Evolutionary conservation across 2,888 invertebrate species (phyloP).

Genomic region (Lasioglossum figueresi): DNA sequence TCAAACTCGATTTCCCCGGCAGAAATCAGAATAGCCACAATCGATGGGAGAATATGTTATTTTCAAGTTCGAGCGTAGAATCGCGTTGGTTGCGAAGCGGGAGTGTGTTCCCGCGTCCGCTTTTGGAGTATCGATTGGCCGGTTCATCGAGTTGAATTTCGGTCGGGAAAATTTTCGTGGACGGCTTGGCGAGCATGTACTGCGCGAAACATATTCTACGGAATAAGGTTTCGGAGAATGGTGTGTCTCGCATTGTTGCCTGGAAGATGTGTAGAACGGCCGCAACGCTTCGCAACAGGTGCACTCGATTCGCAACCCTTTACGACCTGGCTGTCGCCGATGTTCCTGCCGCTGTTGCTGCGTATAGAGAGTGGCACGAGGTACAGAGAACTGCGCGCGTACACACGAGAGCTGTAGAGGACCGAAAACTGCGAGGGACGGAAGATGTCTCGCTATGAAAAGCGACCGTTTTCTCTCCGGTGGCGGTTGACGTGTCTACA

Average conservation of each 20-base stretch:
- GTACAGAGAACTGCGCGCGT: slow-evolving; percentile 25
- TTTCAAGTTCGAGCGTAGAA: not conserved
- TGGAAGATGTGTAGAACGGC: slow-evolving; percentile 33
- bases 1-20: not conserved
- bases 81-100: not conserved
- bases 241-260: not conserved
- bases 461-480: slow-evolving; percentile 6
- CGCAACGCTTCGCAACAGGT: slow-evolving; percentile 67
- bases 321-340: slow-evolving; percentile 57
- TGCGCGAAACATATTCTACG: not conserved
- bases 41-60: not conserved
- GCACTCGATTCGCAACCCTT: slow-evolving; percentile 70
- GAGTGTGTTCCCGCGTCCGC: not conserved
- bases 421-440: slow-evolving; percentile 47
- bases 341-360: slow-evolving; percentile 24
- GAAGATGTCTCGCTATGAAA: slow-evolving; percentile 42
- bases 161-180: not conserved
- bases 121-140: not conserved
- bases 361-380: slow-evolving; percentile 12
- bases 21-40: not conserved
- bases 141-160: not conserved
- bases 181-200: not conserved
- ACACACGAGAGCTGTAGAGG: slow-evolving; percentile 1
- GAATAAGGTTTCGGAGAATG: not conserved
- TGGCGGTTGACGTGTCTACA: slow-evolving; percentile 23